Evolutionary conservation across 2,113 vertebrate species (phyloP), one percentile per base, ranked within the genome.

Genomic region (Platysternon megacephalum): DNA sequence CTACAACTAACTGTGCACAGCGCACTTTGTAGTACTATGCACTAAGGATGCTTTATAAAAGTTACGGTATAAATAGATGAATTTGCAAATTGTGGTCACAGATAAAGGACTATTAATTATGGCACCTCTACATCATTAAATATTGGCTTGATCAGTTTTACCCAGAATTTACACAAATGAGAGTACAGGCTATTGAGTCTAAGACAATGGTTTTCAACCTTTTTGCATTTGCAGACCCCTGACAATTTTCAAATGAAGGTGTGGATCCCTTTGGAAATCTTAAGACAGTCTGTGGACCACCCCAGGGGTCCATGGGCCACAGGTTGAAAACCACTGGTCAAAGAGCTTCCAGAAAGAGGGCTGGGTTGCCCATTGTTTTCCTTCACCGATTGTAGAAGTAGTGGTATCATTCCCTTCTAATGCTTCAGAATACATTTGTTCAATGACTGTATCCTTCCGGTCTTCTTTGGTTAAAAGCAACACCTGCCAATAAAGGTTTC

Each of bases 271-370:
- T 65, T 65, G 61, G 13, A 65, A 35, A 65, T 35, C 32, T 16
- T 35, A 56, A 28, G 26, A 28, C 55, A 56, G 55, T 28, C 11
- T 56, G 55, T 56, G 55, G 51, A 52, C 11, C 55, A 26, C 55
- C 55, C 11, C 55, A 65, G 32, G 35, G 35, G 35, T 68, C 65
- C 8, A 21, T 3, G 4, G 32, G 19, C 35, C 4, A n/a, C 65
- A 68, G 7, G 35, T 21, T n/a, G 65, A 68, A n/a, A 68, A 68
- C 65, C 65, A 72, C 19, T 72, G 17, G 16, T 22, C n/a, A 39
- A 72, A 72, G 65, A 68, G 65, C 65, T 72, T 95, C 90, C 82
- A 91, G 46, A 85, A 95, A 81, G 3, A 55, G 81, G 80, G 53
- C 8, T 29, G n/a, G 35, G 28, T 76, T 0, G 0, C 28, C 21